Evolutionary conservation across 2,888 invertebrate genomes (phyloP), one percentile per base, ranked within the genome.

Genomic region (Rapana venosa): DNA sequence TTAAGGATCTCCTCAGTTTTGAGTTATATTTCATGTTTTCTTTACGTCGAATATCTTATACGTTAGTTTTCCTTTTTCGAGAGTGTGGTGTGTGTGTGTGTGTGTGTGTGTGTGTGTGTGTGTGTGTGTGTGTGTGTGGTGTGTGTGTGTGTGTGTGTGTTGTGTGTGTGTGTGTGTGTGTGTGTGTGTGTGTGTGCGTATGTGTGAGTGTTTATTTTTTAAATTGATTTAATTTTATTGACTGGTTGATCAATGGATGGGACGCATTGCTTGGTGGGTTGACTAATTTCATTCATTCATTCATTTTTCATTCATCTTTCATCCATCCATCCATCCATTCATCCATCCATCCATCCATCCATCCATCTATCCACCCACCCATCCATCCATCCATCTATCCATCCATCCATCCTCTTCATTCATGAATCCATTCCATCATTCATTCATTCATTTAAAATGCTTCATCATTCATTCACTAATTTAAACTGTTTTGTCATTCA

Each of bases 41-140:
- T 26, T 0, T 74, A 8, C n/a, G 26, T 74, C 4, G 30, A 0
- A 13, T 8, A 8, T 11, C 32, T 11, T 32, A 20, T 79, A 20
- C 8, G 32, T 79, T 30, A 13, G 5, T 32, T n/a, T 66, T 35
- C 84, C 36, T 84, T 35, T 88, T 15, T 88, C 26, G 81, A 22
- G 58, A 35, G n/a, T n/a, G n/a, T n/a, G 58, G 32, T 81, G 30
- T 81, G 26, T 88, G 35, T 88, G 22, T 81, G 61, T 88, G 32
- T 81, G n/a, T 81, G 35, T 88, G 32, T 88, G 32, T 88, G 32
- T 88, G n/a, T 81, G 58, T 88, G 47, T 81, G 58, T 88, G 47
- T 88, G 58, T 81, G 61, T 88, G 58, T 81, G 61, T 88, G 56
- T 61, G 83, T 61, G 58, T 58, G 61, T 88, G 35, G 83, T 56